Conservation (phyloP, 2,113 vertebrate species). For the Phainopepla nitens region DNA sequence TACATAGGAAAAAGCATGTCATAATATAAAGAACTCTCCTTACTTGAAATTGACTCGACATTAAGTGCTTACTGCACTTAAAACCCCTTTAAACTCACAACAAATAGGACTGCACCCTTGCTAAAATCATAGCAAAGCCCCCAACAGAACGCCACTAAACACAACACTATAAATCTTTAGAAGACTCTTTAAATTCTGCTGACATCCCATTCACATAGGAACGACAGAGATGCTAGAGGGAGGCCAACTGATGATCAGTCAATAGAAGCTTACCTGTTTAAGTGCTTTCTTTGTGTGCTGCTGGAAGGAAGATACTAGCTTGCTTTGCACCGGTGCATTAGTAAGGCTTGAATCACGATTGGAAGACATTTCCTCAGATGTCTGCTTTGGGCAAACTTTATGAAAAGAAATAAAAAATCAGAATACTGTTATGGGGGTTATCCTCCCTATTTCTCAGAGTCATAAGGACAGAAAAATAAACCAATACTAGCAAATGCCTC, state of each 20-base stretch:
- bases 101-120: background rate
- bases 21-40: background rate
- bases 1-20: background rate
- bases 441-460: background rate
- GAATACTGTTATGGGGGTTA: background rate
- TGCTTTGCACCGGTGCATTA: conserved; percentile 77
- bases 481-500: background rate
- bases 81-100: background rate
- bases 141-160: background rate
- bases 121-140: background rate
- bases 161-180: background rate
- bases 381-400: conserved; percentile 79
- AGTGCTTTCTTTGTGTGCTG: conserved; percentile 87
- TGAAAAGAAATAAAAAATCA: conserved; percentile 54
- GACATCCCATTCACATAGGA: background rate
- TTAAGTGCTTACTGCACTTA: background rate
- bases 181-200: background rate
- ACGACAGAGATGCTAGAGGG: background rate
- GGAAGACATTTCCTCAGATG: conserved; percentile 77
- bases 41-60: background rate
- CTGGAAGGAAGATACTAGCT: conserved; percentile 84
- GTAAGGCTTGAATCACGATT: conserved; percentile 75
- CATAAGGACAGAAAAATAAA: background rate
- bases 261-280: conserved; percentile 78
- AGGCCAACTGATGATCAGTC: background rate